Base-by-base conservation (phyloP, 2,797 vertebrate species). In the Ctenopoma multispine region DNA sequence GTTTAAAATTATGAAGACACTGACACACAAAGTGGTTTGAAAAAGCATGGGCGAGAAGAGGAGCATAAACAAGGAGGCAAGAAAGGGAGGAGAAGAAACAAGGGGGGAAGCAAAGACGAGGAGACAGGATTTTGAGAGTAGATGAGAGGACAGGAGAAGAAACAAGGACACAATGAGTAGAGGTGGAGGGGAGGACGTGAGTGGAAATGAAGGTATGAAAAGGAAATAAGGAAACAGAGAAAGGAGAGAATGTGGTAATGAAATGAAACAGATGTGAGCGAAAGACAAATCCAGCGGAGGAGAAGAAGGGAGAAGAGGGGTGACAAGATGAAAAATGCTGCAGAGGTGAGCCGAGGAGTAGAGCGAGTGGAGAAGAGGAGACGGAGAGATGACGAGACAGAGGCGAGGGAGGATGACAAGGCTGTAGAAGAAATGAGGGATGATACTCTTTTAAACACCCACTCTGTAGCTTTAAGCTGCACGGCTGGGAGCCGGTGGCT, bases 381-480 rank as follows among this genome's bases (percentile, higher is more conserved):
- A 31, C 34, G 56, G 46, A 72, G 72, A 60, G 59, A 69, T n/a
- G 67, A 61, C 7, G 43, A 49, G 57, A 38, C 41, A n/a, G 18
- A 56, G 60, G 36, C 2, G 31, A 57, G 43, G 27, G 23, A 34
- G 34, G 61, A 66, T 65, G 81, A 81, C 69, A 43, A 24, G 49
- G 48, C 56, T 66, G 69, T 62, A 75, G 69, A 29, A 54, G 60
- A 44, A 62, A 79, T 5, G 44, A 78, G 56, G n/a, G 61, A 44
- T 69, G 70, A 72, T 80, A 13, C 23, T 61, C 38, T 31, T 62
- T 49, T 40, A 58, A 54, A 46, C 54, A 44, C 70, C 57, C 27
- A 46, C 38, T 21, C 8, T 46, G 44, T 10, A 13, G 49, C 69
- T 72, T 40, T 23, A 40, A 75, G 72, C 61, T 49, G 64, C 72